A percentile compares a stretch with the other conserved stretches of the same genome.
phyloP scores from a whole-genome alignment of 64 coral and sea anemone species.

The Montipora efflorescens region DNA sequence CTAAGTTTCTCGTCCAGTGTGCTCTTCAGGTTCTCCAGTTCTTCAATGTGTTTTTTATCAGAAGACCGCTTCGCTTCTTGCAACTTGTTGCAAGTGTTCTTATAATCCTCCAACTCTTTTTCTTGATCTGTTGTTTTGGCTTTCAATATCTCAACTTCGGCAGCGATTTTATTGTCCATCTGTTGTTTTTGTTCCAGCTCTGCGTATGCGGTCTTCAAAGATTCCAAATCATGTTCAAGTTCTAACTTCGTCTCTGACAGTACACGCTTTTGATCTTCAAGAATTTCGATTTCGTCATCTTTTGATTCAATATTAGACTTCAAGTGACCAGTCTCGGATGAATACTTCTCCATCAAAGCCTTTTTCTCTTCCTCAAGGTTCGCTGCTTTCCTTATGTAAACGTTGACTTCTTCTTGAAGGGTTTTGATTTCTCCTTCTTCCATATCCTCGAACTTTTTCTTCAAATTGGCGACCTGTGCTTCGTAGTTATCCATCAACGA shows the following conservation, averaged over 20 bases:
- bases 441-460: slow-evolving; percentile 75
- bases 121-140: slow-evolving; percentile 48
- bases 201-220: slow-evolving; percentile 28
- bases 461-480: slow-evolving; percentile 84
- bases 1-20: slow-evolving; percentile 21
- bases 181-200: slow-evolving; percentile 65
- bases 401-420: slow-evolving; percentile 88
- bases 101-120: slow-evolving; percentile 54
- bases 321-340: slow-evolving; percentile 22
- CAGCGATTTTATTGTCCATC: slow-evolving; percentile 51
- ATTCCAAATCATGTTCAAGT: slow-evolving; percentile 35
- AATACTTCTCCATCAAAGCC: slow-evolving; percentile 65
- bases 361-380: slow-evolving; percentile 80
- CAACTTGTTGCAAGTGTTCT: slow-evolving; percentile 48
- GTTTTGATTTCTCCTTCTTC: slow-evolving; percentile 93
- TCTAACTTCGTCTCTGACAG: slow-evolving; percentile 49
- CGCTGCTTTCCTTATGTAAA: slow-evolving; percentile 85
- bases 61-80: slow-evolving; percentile 58
- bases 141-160: slow-evolving; percentile 43
- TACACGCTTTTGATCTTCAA: slow-evolving; percentile 29
- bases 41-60: slow-evolving; percentile 63
- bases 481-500: slow-evolving; percentile 88
- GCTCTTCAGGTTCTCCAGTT: slow-evolving; percentile 42
- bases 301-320: slow-evolving; percentile 55
- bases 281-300: slow-evolving; percentile 12